Percentiles rank a stretch among this genome's conserved stretches.
Evolutionary conservation across 2,797 vertebrate genomes (phyloP).

Genomic region (Crenuchus spilurus): DNA sequence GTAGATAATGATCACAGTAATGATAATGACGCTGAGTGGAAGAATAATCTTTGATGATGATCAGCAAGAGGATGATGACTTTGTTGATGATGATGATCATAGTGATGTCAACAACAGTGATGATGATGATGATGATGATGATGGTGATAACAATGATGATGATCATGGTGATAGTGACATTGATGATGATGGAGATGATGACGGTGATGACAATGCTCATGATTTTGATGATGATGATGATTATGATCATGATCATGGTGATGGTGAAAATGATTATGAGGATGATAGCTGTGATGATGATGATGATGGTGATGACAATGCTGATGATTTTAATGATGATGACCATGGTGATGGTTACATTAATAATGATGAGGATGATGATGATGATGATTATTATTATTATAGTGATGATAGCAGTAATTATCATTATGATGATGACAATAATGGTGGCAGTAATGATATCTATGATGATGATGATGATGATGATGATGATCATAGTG

Average conservation of each 20-base stretch:
- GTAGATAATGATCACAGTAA: too few relatives aligned
- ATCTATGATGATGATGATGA: background rate
- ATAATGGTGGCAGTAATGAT: background rate
- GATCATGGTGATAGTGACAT: background rate
- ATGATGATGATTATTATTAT: conserved; percentile 6
- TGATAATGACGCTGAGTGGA: too few relatives aligned
- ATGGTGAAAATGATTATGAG: too few relatives aligned
- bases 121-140: too few relatives aligned
- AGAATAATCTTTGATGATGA: conserved; percentile 16
- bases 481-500: background rate
- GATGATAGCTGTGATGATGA: too few relatives aligned
- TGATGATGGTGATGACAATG: background rate
- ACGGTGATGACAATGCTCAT: background rate
- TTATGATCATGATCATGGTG: too few relatives aligned
- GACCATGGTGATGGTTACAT: background rate
- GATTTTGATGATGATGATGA: background rate
- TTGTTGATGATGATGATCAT: too few relatives aligned
- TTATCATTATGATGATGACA: background rate
- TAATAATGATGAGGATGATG: conserved; percentile 5
- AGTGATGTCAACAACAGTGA: too few relatives aligned
- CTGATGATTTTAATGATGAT: background rate
- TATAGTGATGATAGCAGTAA: background rate
- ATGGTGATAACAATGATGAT: too few relatives aligned
- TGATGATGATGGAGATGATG: background rate
- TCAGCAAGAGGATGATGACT: background rate